Conservation (phyloP, 2,113 vertebrate species). For the Paramisgurnus dabryanus region DNA sequence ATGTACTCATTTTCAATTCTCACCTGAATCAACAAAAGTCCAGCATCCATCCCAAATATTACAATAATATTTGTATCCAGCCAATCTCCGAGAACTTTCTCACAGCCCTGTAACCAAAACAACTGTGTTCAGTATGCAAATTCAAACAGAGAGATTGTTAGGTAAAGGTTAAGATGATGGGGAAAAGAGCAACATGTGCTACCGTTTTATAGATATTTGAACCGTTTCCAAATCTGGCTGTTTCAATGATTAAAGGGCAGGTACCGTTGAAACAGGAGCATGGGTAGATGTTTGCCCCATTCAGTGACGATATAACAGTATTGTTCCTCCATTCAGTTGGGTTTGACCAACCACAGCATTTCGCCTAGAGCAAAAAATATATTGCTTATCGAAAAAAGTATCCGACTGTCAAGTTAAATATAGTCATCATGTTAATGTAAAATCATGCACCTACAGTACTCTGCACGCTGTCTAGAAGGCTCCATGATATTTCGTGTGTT, state of each 20-base stretch:
- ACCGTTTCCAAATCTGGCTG: conserved; percentile 39
- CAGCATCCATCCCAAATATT: conserved; percentile 57
- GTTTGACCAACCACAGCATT: conserved; percentile 63
- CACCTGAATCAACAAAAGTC: conserved; percentile 66
- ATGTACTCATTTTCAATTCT: not conserved
- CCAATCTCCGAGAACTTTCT: conserved; percentile 55
- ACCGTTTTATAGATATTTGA: conserved; percentile 52
- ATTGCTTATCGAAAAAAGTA: not conserved
- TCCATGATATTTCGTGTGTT: not conserved
- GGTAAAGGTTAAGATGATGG: not conserved
- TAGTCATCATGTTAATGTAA: not conserved
- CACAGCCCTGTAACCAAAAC: conserved; percentile 62
- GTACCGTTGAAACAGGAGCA: conserved; percentile 64
- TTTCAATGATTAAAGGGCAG: conserved; percentile 40
- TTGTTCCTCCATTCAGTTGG: conserved; percentile 67
- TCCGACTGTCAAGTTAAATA: too few relatives aligned
- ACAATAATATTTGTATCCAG: conserved; percentile 60
- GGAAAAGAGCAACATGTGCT: conserved; percentile 2
- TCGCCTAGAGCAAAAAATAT: conserved; percentile 50
- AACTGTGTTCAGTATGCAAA: not conserved
- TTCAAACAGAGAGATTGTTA: not conserved
- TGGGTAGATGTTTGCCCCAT: conserved; percentile 53
- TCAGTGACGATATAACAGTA: conserved; percentile 46
- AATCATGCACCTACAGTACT: conserved; percentile 55
- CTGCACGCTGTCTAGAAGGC: conserved; percentile 67